A percentile compares a stretch with the other conserved stretches of the same genome.
These are phyloP conservation scores for Odontocerum albicorne DNA, from an alignment of 2,888 invertebrate species.

Conservation along the genomic window DNA sequence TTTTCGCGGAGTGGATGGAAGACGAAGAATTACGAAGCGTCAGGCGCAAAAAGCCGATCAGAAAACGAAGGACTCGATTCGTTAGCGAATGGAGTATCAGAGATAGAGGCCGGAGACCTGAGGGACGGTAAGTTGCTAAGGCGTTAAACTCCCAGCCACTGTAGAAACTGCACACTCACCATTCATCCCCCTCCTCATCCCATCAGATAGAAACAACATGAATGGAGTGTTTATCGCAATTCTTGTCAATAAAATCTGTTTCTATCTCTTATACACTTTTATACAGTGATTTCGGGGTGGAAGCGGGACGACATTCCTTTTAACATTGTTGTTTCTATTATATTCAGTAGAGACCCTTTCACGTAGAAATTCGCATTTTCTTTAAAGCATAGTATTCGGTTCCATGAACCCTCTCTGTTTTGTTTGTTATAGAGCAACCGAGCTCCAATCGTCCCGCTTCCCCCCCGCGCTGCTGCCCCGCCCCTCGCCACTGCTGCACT, in stretches of 20 bases:
- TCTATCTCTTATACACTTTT: constrained; percentile 38
- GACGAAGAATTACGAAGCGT: constrained; percentile 64
- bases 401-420: constrained; percentile 24
- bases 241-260: constrained; percentile 41
- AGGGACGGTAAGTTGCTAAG: constrained; percentile 72
- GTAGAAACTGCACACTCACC: constrained; percentile 12
- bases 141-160: constrained; percentile 5
- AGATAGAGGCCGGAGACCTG: constrained; percentile 93
- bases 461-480: constrained; percentile 45
- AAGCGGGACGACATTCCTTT: constrained; percentile 34
- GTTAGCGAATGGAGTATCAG: constrained; percentile 79
- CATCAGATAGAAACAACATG: constrained; percentile 34
- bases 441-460: constrained; percentile 45
- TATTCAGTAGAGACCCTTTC: constrained; percentile 22
- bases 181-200: constrained; percentile 10
- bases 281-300: constrained; percentile 25
- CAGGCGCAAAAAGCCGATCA: constrained; percentile 79
- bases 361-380: constrained; percentile 23
- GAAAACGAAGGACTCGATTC: constrained; percentile 91
- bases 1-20: constrained; percentile 84
- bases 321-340: constrained; percentile 35
- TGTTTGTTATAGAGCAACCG: constrained; percentile 42
- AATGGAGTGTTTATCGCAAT: constrained; percentile 43
- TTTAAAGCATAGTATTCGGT: constrained; percentile 20
- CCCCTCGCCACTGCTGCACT: constrained; percentile 38